Evolutionary conservation across 2,797 vertebrate species (phyloP).

Genomic region (Manis crassicaudata): DNA sequence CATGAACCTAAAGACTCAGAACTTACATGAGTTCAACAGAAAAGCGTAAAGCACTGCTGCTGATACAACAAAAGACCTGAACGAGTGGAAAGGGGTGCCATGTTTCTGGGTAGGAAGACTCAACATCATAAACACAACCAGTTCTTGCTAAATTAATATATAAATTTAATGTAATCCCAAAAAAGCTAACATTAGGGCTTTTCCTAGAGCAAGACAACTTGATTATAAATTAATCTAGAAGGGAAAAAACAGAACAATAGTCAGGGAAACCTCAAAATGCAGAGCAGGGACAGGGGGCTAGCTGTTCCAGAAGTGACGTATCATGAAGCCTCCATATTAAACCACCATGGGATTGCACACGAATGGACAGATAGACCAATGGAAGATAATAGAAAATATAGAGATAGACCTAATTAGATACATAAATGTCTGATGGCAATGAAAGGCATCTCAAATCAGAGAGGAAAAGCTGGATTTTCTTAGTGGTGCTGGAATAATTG

Average conservation of each 20-base stretch:
- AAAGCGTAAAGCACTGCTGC: not conserved
- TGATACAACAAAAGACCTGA: not conserved
- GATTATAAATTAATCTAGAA: not conserved
- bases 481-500: not conserved
- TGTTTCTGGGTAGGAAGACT: not conserved
- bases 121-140: not conserved
- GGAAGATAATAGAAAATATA: not conserved
- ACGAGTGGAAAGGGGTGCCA: not conserved
- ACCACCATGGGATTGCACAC: not conserved
- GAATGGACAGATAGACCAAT: not conserved
- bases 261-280: not conserved
- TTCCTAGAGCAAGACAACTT: not conserved
- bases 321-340: not conserved
- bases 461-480: not conserved
- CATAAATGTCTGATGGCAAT: not conserved
- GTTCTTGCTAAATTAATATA: not conserved
- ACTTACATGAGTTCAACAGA: not conserved
- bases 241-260: not conserved
- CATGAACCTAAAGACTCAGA: not conserved
- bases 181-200: not conserved
- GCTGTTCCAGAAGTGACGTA: not conserved
- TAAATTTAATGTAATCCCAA: not conserved
- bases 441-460: not conserved
- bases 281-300: not conserved
- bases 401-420: not conserved